A percentile compares a stretch with the other conserved stretches of the same genome.
Conservation (phyloP, 2,797 vertebrate species). For the Micromesistius poutassou region DNA sequence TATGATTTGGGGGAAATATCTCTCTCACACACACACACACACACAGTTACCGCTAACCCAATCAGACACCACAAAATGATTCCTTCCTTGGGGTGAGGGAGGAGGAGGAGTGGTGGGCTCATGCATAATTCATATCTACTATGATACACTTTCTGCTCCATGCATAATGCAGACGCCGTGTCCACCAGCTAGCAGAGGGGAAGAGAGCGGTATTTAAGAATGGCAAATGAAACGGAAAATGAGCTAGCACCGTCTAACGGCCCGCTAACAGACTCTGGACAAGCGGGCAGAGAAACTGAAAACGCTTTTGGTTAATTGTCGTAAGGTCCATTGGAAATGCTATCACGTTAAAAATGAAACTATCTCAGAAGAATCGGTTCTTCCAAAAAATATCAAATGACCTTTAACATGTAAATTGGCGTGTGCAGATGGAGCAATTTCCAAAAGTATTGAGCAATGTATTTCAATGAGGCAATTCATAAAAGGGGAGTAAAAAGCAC, state of each 20-base stretch:
- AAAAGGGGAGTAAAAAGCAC: not conserved
- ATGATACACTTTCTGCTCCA: conserved; percentile 68
- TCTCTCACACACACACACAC: conserved; percentile 8
- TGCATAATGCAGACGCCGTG: conserved; percentile 70
- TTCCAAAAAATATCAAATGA: not conserved
- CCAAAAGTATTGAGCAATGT: not conserved
- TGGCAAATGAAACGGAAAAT: conserved; percentile 61
- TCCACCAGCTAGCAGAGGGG: conserved; percentile 23
- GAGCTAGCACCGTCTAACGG: conserved; percentile 26
- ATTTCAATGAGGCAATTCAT: not conserved
- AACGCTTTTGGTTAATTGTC: not conserved
- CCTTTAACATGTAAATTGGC: not conserved
- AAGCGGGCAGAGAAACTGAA: not conserved
- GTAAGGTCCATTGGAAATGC: not conserved
- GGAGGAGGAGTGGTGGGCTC: conserved; percentile 36
- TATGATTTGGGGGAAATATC: not conserved
- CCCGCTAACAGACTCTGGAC: not conserved
- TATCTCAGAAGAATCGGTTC: not conserved
- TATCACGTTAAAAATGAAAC: not conserved
- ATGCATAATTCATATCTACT: conserved; percentile 73
- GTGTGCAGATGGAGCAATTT: not conserved
- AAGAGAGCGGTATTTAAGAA: conserved; percentile 32
- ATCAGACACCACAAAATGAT: conserved; percentile 58
- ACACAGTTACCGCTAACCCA: conserved; percentile 38
- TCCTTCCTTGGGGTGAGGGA: conserved; percentile 34